These are phyloP conservation scores for Bufo gargarizans DNA, from an alignment of 2,113 vertebrate species.

Conservation along the genomic window DNA sequence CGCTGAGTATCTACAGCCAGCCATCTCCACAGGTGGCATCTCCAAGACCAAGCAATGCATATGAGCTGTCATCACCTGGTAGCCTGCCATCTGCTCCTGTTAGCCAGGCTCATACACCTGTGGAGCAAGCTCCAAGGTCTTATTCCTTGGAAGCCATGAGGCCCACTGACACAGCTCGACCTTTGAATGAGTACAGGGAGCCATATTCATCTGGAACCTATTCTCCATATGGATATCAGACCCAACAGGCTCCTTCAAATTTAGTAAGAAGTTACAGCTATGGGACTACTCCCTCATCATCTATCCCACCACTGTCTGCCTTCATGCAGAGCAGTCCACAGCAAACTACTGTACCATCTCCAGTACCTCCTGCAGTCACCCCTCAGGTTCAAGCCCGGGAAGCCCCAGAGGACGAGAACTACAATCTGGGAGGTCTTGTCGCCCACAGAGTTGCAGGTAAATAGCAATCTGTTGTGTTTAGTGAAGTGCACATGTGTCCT, in stretches of 20 bases:
- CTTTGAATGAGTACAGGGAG: slow-evolving; percentile 36
- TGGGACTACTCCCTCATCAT: slow-evolving; percentile 62
- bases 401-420: slow-evolving; percentile 77
- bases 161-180: slow-evolving; percentile 53
- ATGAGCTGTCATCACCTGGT: slow-evolving; percentile 58
- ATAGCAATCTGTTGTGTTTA: slow-evolving; percentile 36
- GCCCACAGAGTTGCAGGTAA: slow-evolving; percentile 96
- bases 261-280: slow-evolving; percentile 70
- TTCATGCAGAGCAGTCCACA: slow-evolving; percentile 67
- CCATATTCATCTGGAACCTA: slow-evolving; percentile 54
- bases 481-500: neutral
- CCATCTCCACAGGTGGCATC: slow-evolving; percentile 71
- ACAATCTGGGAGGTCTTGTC: slow-evolving; percentile 92
- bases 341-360: slow-evolving; percentile 70
- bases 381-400: slow-evolving; percentile 69
- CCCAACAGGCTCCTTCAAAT: slow-evolving; percentile 3
- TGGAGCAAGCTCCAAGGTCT: slow-evolving; percentile 28
- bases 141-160: slow-evolving; percentile 7
- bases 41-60: slow-evolving; percentile 66
- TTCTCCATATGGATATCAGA: slow-evolving; percentile 70
- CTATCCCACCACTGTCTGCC: slow-evolving; percentile 60
- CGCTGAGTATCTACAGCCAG: slow-evolving; percentile 67
- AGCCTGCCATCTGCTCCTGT: slow-evolving; percentile 28
- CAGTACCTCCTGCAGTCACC: slow-evolving; percentile 66
- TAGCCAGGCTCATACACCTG: neutral